These are phyloP conservation scores for Cyaniris semiargus DNA, from an alignment of 2,888 invertebrate genomes.

Conservation along the genomic window DNA sequence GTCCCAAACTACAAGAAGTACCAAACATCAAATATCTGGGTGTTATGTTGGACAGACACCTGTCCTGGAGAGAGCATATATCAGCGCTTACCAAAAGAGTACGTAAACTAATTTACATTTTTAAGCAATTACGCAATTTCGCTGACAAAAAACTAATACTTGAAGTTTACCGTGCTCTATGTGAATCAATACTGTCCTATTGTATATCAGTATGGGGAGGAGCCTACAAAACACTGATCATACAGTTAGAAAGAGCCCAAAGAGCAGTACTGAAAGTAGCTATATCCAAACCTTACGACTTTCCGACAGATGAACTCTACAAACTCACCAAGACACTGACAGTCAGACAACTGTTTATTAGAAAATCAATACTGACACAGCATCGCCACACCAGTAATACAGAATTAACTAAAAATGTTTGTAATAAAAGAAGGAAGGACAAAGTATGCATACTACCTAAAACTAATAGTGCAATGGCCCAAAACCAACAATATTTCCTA, in stretches of 20 bases:
- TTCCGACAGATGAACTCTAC: not conserved
- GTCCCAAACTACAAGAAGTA: too few species aligned
- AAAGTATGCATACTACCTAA: not conserved
- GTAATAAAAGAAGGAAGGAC: not conserved
- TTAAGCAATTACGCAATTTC: too few species aligned
- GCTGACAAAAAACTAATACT: not conserved
- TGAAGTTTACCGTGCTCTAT: not conserved
- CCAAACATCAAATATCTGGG: too few species aligned
- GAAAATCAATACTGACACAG: not conserved
- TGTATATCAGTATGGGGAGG: not conserved
- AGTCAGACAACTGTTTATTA: not conserved
- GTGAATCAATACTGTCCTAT: not conserved
- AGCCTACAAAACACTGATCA: not conserved
- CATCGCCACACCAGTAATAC: not conserved
- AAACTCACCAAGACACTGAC: not conserved
- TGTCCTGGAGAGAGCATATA: too few species aligned
- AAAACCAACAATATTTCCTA: too few species aligned
- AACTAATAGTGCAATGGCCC: too few species aligned
- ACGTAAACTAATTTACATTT: too few species aligned
- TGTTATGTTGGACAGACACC: too few species aligned
- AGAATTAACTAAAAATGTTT: not conserved
- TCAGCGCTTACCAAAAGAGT: too few species aligned
- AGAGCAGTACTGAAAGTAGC: not conserved
- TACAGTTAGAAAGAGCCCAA: not conserved
- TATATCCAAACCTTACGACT: not conserved